Evolutionary conservation across 2,797 vertebrate genomes (phyloP), one percentile per base, ranked within the genome.

Genomic region (Gymnothorax javanicus): DNA sequence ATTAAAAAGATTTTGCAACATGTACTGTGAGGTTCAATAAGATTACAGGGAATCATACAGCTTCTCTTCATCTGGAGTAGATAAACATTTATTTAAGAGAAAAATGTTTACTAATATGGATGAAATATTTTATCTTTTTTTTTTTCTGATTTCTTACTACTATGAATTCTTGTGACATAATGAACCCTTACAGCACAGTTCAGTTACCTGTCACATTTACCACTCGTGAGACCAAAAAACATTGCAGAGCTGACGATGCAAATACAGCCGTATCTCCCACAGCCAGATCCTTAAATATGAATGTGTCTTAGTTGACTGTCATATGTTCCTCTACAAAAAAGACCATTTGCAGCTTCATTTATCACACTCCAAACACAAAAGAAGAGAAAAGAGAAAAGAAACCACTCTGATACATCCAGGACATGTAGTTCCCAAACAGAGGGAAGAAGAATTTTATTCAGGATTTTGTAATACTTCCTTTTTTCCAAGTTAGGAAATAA

Each of bases 11-110:
- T 23, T 43, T 43, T 64, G 15, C 15, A 64, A 64, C 62, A 64
- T 64, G 15, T 13, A 23, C 17, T 20, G 75, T 20, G 50, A 20
- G 43, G 6, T 79, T 54, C 75, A 79, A 64, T 1, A 75, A 75
- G 23, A 79, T 20, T 79, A 7, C 17, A 79, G 25, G 57, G 52
- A 3, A 82, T 67, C 58, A 86, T 15, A 52, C 75, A 11, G 11
- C 33, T 17, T 86, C 20, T 85, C 13, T 27, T 77, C 23, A 17
- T 57, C 15, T 62, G 81, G 25, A 67, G 33, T 67, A 87, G 69
- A 84, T 64, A 75, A 83, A 77, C 43, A 86, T 88, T 88, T 83
- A 85, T 83, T 86, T 75, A 88, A 86, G 83, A 25, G 43, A 62
- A n/a, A 83, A 13, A 62, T n/a, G 43, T 87, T 81, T 81, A 77